These are phyloP conservation scores for Sarcophaga variegata DNA, from an alignment of 2,888 invertebrate species.

Conservation along the genomic window DNA sequence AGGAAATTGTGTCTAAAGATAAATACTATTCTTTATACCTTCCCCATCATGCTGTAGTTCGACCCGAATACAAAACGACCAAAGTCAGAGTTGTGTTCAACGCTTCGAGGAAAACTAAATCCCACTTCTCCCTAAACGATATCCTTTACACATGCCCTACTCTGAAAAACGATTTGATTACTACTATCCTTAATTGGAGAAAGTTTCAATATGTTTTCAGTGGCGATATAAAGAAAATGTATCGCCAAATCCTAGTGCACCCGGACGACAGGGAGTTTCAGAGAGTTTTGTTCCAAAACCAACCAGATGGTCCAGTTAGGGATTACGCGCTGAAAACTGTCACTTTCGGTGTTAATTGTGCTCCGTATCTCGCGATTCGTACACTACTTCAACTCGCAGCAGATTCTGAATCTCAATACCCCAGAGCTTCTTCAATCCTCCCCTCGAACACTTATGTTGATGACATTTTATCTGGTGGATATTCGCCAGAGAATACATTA, in stretches of 20 bases:
- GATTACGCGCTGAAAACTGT: not conserved
- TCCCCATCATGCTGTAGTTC: not conserved
- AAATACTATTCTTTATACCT: not conserved
- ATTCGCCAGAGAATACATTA: not conserved
- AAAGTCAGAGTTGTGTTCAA: constrained; percentile 61
- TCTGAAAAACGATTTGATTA: constrained; percentile 59
- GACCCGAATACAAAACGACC: constrained; percentile 47
- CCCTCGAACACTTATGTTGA: constrained; percentile 21
- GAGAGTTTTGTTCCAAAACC: constrained; percentile 58
- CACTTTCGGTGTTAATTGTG: no score
- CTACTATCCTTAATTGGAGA: constrained; percentile 45
- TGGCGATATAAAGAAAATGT: constrained; percentile 54
- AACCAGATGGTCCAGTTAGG: not conserved
- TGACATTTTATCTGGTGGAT: constrained; percentile 16
- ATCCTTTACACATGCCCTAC: constrained; percentile 54
- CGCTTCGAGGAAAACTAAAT: constrained; percentile 25
- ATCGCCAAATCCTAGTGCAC: constrained; percentile 53
- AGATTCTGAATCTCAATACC: not conserved
- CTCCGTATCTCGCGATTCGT: not conserved
- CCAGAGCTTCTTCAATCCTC: not conserved
- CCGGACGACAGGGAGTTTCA: constrained; percentile 52
- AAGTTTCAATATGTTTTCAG: constrained; percentile 59
- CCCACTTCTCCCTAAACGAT: constrained; percentile 53
- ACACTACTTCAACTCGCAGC: not conserved
- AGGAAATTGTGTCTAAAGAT: not conserved